phyloP scores from a whole-genome alignment of 2,797 vertebrate genomes.

The Eleutherodactylus coqui region DNA sequence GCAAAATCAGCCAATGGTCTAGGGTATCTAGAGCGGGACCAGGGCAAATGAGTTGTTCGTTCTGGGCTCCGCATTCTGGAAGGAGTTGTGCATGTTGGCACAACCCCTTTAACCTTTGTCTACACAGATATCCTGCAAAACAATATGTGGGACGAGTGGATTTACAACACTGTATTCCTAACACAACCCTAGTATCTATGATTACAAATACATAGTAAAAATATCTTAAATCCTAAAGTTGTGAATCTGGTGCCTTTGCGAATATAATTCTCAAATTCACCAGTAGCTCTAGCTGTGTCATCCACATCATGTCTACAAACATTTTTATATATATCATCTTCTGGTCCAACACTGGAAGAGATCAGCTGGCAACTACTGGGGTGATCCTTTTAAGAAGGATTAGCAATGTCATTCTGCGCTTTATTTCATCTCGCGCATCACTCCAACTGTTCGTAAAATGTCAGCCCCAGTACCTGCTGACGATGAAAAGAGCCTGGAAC shows the following conservation, averaged over 20 bases:
- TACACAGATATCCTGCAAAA: neutral
- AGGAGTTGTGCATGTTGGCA: too few species aligned
- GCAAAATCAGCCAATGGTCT: too few species aligned
- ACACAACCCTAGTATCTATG: too few species aligned
- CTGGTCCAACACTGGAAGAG: constrained; percentile 8
- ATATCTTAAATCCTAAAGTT: neutral
- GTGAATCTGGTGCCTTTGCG: neutral
- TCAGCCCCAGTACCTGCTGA: constrained; percentile 56
- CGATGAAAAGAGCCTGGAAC: constrained; percentile 50
- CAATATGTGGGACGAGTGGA: neutral
- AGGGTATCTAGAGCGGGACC: too few species aligned
- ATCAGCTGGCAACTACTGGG: constrained; percentile 28
- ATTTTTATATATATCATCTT: constrained; percentile 2
- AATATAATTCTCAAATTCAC: neutral
- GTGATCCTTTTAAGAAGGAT: constrained; percentile 59
- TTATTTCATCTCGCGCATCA: constrained; percentile 59
- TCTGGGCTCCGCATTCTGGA: too few species aligned
- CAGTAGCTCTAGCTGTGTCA: neutral
- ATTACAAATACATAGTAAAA: neutral
- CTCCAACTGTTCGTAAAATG: constrained; percentile 61
- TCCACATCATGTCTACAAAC: constrained; percentile 18
- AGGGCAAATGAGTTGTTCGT: too few species aligned
- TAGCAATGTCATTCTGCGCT: constrained; percentile 46
- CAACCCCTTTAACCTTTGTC: neutral
- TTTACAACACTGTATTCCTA: neutral